Evolutionary conservation across 2,888 invertebrate species (phyloP).

Genomic region (Tridacna gigas): DNA sequence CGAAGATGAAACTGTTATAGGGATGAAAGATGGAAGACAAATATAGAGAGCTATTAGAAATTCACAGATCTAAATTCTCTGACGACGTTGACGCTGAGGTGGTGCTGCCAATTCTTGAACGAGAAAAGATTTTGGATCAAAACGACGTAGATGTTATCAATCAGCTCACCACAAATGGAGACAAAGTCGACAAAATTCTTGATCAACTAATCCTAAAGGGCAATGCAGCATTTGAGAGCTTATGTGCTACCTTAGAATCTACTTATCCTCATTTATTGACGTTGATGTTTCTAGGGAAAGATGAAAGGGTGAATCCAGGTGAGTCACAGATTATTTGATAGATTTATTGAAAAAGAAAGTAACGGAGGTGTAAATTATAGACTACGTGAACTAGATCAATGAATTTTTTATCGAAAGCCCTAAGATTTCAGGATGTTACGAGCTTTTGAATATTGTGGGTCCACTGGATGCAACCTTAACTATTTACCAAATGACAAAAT

Average conservation of each 20-base stretch:
- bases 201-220: slow-evolving; percentile 75
- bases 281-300: slow-evolving; percentile 74
- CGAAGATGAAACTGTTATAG: not conserved
- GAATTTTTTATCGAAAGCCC: no score
- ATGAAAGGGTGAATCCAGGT: slow-evolving; percentile 53
- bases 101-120: slow-evolving; percentile 72
- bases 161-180: slow-evolving; percentile 68
- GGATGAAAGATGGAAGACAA: slow-evolving; percentile 70
- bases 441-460: no score
- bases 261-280: slow-evolving; percentile 78
- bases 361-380: no score
- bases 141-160: slow-evolving; percentile 75
- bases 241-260: slow-evolving; percentile 74
- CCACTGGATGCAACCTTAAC: no score
- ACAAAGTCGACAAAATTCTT: slow-evolving; percentile 76
- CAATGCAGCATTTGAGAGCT: slow-evolving; percentile 71
- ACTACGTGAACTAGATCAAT: no score
- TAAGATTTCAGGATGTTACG: no score
- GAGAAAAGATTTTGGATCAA: slow-evolving; percentile 69
- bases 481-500: no score
- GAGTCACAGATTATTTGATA: slow-evolving; percentile 3
- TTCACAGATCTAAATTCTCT: slow-evolving; percentile 74
- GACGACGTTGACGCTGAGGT: slow-evolving; percentile 73
- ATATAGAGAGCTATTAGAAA: slow-evolving; percentile 76
- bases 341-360: no score